Base-by-base conservation (phyloP, 2,113 vertebrate genomes). In the Lynx canadensis region DNA sequence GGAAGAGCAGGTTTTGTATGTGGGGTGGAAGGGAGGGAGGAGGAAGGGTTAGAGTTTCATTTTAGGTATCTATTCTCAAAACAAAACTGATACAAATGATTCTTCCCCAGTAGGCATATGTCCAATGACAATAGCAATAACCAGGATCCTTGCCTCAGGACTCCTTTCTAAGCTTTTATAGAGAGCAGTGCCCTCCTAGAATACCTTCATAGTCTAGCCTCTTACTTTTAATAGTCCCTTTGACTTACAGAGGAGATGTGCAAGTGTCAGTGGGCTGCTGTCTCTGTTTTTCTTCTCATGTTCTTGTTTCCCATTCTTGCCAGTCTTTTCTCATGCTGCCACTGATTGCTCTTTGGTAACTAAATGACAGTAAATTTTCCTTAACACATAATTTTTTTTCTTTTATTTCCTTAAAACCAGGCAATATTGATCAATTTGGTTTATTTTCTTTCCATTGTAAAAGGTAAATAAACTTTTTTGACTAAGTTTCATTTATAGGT, bases 261-360 rank as follows among this genome's bases (percentile, higher is more conserved):
- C 57, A 69, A 33, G 83, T 31, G 23, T 81, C 27, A 9, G 7
- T 89, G 60, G 15, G 36, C 27, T 76, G 14, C 57, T 25, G 4
- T 45, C 2, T 66, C 81, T 86, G 31, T 68, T 76, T 80, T 74
- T 89, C 52, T 78, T 69, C 60, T 63, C 4, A 57, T 76, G 11
- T 50, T 68, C 36, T 91, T 79, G 7, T 82, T 79, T 94, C n/a
- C 41, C 23, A 25, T 86, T 94, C 55, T 84, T 97, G 21, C n/a
- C 33, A 78, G 41, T 71, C 63, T 79, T 36, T 78, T 63, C 60
- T 78, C 21, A 31, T 78, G 33, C 13, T 78, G 18, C 8, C 82
- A 60, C 50, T 78, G 38, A 80, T 33, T n/a, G 6, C 48, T 86
- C 63, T 45, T 65, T 92, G 48, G n/a, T 55, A 52, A 50, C 27